Base-by-base conservation (phyloP, 2,797 vertebrate species). In the Oceanodroma leucorhoa region DNA sequence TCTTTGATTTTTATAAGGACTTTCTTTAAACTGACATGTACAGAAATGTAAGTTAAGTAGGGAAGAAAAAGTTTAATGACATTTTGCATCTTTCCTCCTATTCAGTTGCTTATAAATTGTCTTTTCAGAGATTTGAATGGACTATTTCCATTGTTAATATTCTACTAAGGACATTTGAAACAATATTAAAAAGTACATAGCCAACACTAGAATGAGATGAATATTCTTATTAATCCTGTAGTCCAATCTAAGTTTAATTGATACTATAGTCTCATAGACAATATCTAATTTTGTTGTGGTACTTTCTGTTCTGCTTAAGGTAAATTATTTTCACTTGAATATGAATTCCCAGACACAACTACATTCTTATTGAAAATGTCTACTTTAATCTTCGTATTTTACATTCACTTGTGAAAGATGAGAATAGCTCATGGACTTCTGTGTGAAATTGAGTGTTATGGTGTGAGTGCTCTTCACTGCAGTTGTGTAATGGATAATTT, bases 401-500 rank as follows among this genome's bases (percentile, higher is more conserved):
- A 10, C 23, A 17, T 83, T 92, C 27, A 40, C 2, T 64, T 91
- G 16, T 54, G 51, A 30, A 41, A 79, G 15, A 51, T 45, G n/a
- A 81, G 34, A 46, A 51, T 20, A 50, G 20, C 23, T 43, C 64
- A 27, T 29, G 93, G 83, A 76, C 40, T 71, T 91, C 36, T 67
- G 3, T 26, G 5, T 81, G 46, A 73, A 67, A n/a, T 26, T 66
- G n/a, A 84, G 4, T 66, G 38, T 76, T 70, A 32, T 45, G 13
- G 10, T 85, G n/a, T 46, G 40, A 84, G 45, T 67, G 43, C 46
- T 81, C 69, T 88, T 84, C 69, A 62, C 11, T 54, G 50, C 34
- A 61, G 21, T 93, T 96, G 85, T 76, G 89, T 70, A 96, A 94
- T 30, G 29, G 60, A 29, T 79, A 78, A 80, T 57, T 58, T 69